Conservation (phyloP, 1,140 invertebrate species). For the Nephotettix cincticeps region DNA sequence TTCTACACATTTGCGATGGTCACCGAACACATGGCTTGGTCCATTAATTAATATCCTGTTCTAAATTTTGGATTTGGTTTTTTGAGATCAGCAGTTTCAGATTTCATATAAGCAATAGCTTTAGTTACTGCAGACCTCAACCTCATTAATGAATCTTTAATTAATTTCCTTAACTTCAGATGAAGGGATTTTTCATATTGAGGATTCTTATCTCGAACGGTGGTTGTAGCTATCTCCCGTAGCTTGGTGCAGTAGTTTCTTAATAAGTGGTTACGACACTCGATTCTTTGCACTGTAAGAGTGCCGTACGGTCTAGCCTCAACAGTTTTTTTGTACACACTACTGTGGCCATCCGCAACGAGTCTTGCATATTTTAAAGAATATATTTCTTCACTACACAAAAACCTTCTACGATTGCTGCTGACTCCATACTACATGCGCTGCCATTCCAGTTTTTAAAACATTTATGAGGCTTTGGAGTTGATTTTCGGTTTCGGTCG, state of each 20-base stretch:
- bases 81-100: too few species aligned
- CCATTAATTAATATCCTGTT: conserved; percentile 16
- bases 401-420: conserved; percentile 49
- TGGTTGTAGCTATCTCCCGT: too few species aligned
- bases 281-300: too few species aligned
- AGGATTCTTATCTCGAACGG: too few species aligned
- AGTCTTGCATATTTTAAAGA: conserved; percentile 42
- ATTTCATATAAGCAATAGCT: too few species aligned
- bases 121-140: too few species aligned
- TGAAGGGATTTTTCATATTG: too few species aligned
- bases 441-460: conserved; percentile 43
- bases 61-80: too few species aligned
- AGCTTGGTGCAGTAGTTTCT: too few species aligned
- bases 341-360: conserved; percentile 45
- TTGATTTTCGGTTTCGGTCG: conserved; percentile 37
- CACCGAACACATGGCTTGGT: conserved; percentile 11
- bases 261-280: too few species aligned
- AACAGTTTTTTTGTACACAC: conserved; percentile 38
- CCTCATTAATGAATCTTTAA: too few species aligned
- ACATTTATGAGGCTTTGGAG: conserved; percentile 39
- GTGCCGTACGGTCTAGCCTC: conserved; percentile 37
- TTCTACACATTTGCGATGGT: conserved; percentile 25
- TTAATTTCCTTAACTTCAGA: conserved; percentile 23
- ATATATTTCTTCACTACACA: conserved; percentile 41
- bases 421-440: conserved; percentile 49